Evolutionary conservation across 2,888 invertebrate genomes (phyloP).

Genomic region (Gymnoscelis rufifasciata): DNA sequence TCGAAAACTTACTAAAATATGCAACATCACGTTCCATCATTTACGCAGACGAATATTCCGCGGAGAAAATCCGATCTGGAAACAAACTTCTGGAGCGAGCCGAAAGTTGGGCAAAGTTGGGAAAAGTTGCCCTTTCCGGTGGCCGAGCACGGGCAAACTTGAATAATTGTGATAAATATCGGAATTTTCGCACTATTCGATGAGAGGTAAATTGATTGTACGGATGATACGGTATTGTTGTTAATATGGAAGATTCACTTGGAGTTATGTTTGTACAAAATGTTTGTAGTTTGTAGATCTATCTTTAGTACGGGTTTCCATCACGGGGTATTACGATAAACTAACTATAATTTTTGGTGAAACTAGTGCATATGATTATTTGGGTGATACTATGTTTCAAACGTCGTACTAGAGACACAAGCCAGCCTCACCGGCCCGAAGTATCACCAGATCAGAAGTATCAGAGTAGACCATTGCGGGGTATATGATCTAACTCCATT

Average conservation of each 20-base stretch:
- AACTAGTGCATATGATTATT: too few relatives aligned
- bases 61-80: constrained; percentile 10
- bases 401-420: too few relatives aligned
- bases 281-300: too few relatives aligned
- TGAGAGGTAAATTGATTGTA: constrained; percentile 14
- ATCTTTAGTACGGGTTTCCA: too few relatives aligned
- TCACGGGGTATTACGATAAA: too few relatives aligned
- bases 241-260: not conserved
- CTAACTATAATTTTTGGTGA: too few relatives aligned
- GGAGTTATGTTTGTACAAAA: not conserved
- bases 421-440: too few relatives aligned
- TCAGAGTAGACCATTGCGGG: too few relatives aligned
- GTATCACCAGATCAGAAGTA: too few relatives aligned
- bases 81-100: not conserved
- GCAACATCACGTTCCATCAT: constrained; percentile 1
- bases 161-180: constrained; percentile 24
- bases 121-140: constrained; percentile 10
- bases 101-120: constrained; percentile 7
- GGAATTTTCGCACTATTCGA: not conserved
- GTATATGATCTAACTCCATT: too few relatives aligned
- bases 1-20: not conserved
- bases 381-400: too few relatives aligned
- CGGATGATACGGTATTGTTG: not conserved
- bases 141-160: constrained; percentile 9
- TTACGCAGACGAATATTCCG: constrained; percentile 8